phyloP scores from a whole-genome alignment of 2,113 vertebrate species.

The Amazona vittata region DNA sequence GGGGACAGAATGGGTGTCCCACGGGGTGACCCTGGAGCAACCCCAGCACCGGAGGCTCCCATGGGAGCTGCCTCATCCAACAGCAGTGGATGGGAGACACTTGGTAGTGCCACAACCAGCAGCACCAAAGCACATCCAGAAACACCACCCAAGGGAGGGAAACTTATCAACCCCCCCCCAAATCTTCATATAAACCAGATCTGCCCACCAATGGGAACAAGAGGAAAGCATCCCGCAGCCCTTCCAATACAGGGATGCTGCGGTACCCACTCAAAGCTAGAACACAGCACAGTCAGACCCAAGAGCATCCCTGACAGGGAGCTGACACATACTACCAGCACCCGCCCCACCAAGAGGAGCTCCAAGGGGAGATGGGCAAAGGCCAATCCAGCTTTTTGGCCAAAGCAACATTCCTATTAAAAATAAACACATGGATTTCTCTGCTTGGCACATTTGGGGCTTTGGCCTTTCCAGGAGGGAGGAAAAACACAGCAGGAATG shows the following conservation, averaged over 20 bases:
- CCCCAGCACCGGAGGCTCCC: fast-evolving
- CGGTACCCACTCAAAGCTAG: background rate
- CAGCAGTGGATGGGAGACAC: background rate
- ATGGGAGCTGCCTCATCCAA: fast-evolving
- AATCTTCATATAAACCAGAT: background rate
- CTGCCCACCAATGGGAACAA: background rate
- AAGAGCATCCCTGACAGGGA: background rate
- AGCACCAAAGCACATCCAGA: background rate
- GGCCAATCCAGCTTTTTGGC: background rate
- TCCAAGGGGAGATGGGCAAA: background rate
- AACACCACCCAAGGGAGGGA: background rate
- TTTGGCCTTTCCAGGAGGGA: background rate
- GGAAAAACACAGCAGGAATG: background rate
- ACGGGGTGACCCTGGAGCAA: fast-evolving
- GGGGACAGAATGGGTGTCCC: background rate
- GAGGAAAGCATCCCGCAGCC: background rate
- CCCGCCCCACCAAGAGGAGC: background rate
- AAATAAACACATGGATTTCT: fast-evolving
- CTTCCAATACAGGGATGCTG: fast-evolving
- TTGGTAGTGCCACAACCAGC: fast-evolving
- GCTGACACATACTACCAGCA: fast-evolving
- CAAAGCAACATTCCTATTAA: background rate
- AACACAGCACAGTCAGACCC: fast-evolving
- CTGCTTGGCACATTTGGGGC: background rate
- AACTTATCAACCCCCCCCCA: background rate